A percentile compares a stretch with the other conserved stretches of the same genome.
These are phyloP conservation scores for Eunapius fragilis DNA, from an alignment of 37 sponge, comb jelly and placozoan genomes.

Conservation along the genomic window DNA sequence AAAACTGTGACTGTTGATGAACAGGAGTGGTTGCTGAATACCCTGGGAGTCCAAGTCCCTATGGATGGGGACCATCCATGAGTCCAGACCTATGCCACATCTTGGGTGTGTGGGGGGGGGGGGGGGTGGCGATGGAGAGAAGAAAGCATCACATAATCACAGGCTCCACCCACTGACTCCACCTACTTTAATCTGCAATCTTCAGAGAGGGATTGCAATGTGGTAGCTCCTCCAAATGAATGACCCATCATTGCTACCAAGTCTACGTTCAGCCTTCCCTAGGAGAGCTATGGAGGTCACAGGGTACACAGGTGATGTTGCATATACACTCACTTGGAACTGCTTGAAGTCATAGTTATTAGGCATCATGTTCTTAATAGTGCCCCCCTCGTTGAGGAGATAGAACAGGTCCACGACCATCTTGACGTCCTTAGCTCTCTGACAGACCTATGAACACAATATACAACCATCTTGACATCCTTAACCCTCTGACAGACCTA, in stretches of 20 bases:
- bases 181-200: conserved; percentile 60
- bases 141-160: not conserved
- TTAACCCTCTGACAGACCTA: too few species aligned
- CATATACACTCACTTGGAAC: not conserved
- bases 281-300: not conserved
- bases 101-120: not conserved
- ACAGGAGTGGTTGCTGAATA: conserved; percentile 53
- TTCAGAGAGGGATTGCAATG: conserved; percentile 49
- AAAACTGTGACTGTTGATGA: conserved; percentile 60
- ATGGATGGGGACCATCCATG: conserved; percentile 58
- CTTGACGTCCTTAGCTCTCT: conserved; percentile 36
- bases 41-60: not conserved
- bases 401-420: conserved; percentile 46
- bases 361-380: conserved; percentile 38
- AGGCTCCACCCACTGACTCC: too few species aligned
- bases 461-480: not conserved
- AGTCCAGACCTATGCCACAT: conserved; percentile 63
- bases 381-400: conserved; percentile 47
- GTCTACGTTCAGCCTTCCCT: conserved; percentile 45
- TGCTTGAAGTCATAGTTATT: not conserved
- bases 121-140: not conserved
- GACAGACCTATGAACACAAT: conserved; percentile 10
- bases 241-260: conserved; percentile 58
- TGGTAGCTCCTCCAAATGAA: conserved; percentile 70
- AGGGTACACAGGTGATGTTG: not conserved